Conservation (phyloP, 2,113 vertebrate genomes). For the Passerina amoena region DNA sequence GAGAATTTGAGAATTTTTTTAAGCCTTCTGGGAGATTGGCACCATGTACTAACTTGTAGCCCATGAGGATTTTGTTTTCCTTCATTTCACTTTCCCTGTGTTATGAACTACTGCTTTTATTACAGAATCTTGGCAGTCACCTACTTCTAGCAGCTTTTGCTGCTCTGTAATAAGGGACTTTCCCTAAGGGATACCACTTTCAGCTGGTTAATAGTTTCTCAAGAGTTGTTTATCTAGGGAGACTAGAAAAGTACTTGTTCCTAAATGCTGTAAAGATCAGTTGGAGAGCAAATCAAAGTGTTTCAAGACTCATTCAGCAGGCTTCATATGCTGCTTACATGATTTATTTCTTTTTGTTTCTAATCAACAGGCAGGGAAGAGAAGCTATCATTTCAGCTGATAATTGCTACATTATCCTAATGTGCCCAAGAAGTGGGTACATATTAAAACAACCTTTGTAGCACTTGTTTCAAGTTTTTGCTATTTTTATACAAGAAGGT, state of each 20-base stretch:
- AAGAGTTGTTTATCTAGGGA: background rate
- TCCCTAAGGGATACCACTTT: background rate
- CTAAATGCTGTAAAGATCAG: background rate
- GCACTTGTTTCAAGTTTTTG: background rate
- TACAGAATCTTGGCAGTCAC: background rate
- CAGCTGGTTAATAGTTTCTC: conserved; percentile 5
- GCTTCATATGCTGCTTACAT: background rate
- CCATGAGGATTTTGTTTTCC: background rate
- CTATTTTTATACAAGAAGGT: background rate
- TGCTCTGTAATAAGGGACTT: background rate
- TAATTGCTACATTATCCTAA: background rate
- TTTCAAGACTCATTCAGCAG: background rate
- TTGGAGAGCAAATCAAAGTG: background rate
- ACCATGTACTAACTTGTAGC: background rate
- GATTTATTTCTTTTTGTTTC: background rate
- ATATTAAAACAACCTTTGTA: background rate
- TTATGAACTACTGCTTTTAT: background rate
- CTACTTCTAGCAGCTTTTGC: background rate
- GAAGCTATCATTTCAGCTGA: background rate
- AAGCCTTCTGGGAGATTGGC: background rate
- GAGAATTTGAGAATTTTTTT: background rate
- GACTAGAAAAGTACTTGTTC: background rate
- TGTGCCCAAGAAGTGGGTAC: background rate
- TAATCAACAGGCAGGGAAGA: background rate
- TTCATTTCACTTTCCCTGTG: background rate